Base-by-base conservation (phyloP, 2,113 vertebrate genomes). In the Melospiza georgiana region DNA sequence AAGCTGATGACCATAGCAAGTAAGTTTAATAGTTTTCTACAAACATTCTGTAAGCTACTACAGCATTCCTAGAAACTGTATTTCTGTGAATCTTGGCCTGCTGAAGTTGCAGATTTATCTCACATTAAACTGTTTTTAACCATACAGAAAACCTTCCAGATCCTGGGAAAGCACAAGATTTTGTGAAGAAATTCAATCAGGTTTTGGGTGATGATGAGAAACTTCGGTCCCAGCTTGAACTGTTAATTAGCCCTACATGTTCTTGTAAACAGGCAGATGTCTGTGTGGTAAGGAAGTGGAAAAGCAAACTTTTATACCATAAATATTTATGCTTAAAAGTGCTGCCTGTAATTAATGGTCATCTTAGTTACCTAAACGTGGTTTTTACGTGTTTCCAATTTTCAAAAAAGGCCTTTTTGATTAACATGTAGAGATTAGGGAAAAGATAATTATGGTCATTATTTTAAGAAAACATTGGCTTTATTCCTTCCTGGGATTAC, bases 141-240 rank as follows among this genome's bases (percentile, higher is more conserved):
- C 73, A 39, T 73, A 25, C 96, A 99, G 99, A 99, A 97, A 99
- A 99, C 95, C 98, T 99, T 63, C 99, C 99, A 78, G 99, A 99
- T 83, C 99, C 99, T 87, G 99, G 99, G 66, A 99, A 99, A 97
- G 99, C 99, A 89, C 99, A 99, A 97, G 99, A 99, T 98, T 99
- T 99, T 98, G 99, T 99, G 98, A 99, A 99, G 97, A 99, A 98
- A 95, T 99, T 99, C 96, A 99, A 99, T 92, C 99, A 99, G 94
- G 99, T 99, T 96, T 98, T 99, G 22, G 99, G 99, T 65, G 99
- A 99, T 43, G 99, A 99, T 89, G 99, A 99, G 97, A 99, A 99
- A 94, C 98, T 99, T 49, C 94, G 99, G 66, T 97, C 98, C 83
- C 99, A 99, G 66, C 98, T 99, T 87, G 99, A 99, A 43, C 97